Base-by-base conservation (phyloP, 2,113 vertebrate species). In the Seriola rivoliana region DNA sequence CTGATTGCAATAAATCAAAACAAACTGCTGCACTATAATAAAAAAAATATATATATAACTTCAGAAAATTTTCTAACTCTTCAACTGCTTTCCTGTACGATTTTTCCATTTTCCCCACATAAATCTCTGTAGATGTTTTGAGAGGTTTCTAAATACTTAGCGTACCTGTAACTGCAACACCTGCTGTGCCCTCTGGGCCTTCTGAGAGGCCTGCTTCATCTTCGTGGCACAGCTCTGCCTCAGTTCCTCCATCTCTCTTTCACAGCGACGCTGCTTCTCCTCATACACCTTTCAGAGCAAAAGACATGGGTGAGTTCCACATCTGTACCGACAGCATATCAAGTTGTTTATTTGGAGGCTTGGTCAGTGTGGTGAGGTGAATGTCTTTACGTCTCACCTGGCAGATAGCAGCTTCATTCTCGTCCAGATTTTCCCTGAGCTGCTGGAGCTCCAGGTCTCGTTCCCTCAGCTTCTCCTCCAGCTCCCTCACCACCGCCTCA, bases 381-480 rank as follows among this genome's bases (percentile, higher is more conserved):
- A n/a, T 16, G 23, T 36, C 40, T 68, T 12, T 0, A 2, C 11
- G n/a, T 70, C 74, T 87, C 76, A 99, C 98, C 97, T 99, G 98
- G 93, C 97, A 98, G 69, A 97, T 94, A 57, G 97, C 96, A 11
- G 96, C 96, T 90, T 99, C 97, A 0, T 96, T 98, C 91, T 99
- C 98, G 0, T 99, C 98, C 95, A 99, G 94, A 90, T 97, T 97
- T 89, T 97, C 97, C 3, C 96, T 94, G 48, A 99, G 96, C 85
- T 97, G 97, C 92, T 94, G 97, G 62, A 99, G 95, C 93, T 99
- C 98, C 0, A 96, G 89, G 85, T 99, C 98, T 17, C 97, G 95
- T 84, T 99, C 98, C 64, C 95, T 95, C 68, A 99, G 95, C 90
- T 98, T 98, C 65, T 99, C 98, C 90, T 99, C 98, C 90, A 99